Evolutionary conservation across 2,888 invertebrate species (phyloP), one percentile per base, ranked within the genome.

Genomic region (Camptogramma bilineatum): DNA sequence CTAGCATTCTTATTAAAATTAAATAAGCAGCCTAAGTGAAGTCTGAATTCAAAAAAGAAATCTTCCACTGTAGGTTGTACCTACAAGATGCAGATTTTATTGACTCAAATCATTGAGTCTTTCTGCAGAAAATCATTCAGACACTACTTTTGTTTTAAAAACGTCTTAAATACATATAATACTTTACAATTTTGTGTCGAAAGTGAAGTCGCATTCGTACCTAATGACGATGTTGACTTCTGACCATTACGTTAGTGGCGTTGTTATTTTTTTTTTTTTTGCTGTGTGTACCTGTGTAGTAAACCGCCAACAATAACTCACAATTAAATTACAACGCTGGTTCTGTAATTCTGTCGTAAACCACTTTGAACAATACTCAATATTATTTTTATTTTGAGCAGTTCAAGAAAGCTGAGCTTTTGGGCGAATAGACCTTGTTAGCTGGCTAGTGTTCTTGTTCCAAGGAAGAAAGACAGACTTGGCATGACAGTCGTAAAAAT

Each of bases 331-430:
- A 66, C 28, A 13, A 44, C 10, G 17, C 53, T 54, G 19, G 64
- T 52, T 53, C 60, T 50, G 17, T 60, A 51, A 60, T 60, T 55
- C 46, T 2, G 48, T 44, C 63, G 54, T 31, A 61, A 63, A 70
- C 55, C 56, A 64, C 54, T 55, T n/a, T 63, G 50, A 72, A 72
- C 72, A 72, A 70, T 69, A 59, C 68, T 62, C 59, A 63, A 69
- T 72, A 28, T 70, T 68, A 66, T 61, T 62, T 69, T 62, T 66
- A 61, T 64, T 60, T 53, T 44, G 31, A 51, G 47, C 28, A 60
- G 46, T n/a, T 44, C 48, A 62, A 57, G 28, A 48, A 66, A 24
- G 19, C 52, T 52, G 52, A 39, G 47, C 24, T 52, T 62, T 52
- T 44, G 7, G 18, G 21, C 21, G 48, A 9, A 51, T 62, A 57